Evolutionary conservation across 2,113 vertebrate genomes (phyloP), one percentile per base, ranked within the genome.

Genomic region (Egretta garzetta): DNA sequence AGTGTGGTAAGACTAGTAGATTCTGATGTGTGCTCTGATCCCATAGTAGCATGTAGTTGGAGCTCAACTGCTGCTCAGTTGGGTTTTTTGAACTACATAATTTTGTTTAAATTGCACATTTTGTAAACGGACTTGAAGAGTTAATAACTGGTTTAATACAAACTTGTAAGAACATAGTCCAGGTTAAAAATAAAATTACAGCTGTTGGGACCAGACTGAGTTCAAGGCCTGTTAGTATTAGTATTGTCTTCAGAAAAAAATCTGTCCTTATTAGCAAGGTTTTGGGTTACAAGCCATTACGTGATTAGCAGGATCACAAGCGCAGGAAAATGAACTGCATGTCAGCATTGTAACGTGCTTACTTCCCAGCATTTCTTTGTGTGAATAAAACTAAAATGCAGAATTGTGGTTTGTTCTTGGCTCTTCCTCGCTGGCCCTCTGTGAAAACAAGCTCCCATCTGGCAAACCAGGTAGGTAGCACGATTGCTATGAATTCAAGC

Each of bases 111-210:
- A 95, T 82, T 82, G n/a, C 70, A 50, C 59, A 75, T 86, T 95
- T 95, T 96, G 92, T 95, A 94, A 97, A 94, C 60, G 90, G 68
- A 70, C 59, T 80, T 80, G 72, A 84, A 73, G 86, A 60, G 75
- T 95, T 97, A 97, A 93, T 93, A 93, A 58, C 33, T 75, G 32
- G 86, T 95, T 86, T 80, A 93, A 77, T 93, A 71, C 88, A 58
- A 72, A 92, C 95, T 82, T 88, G 86, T 90, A 96, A 90, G 88
- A 90, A 75, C 82, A 22, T 43, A 75, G 74, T 50, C 81, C 72
- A 73, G 66, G 56, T 86, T 96, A 93, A 96, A 98, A 96, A 94
- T 96, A 86, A 95, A 88, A 96, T 95, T 95, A 86, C 86, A 93
- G 80, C 86, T 96, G 86, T 86, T 95, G 64, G 53, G 52, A 91